These are phyloP conservation scores for Drymonia ruficornis DNA, from an alignment of 2,888 invertebrate species.

Conservation along the genomic window DNA sequence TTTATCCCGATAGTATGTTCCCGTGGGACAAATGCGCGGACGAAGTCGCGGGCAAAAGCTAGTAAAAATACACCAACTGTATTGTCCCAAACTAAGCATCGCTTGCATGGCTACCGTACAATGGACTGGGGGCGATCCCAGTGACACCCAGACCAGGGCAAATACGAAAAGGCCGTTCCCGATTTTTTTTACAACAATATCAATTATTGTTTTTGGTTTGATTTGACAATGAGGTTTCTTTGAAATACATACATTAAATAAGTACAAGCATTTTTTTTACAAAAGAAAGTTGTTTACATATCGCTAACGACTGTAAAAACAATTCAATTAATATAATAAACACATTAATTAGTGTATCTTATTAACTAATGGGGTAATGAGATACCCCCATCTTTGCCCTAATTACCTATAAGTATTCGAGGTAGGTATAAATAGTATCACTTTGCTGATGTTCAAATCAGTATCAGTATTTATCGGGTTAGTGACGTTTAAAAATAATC, in stretches of 20 bases:
- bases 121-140: too few species aligned
- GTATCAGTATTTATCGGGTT: neutral
- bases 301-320: conserved; percentile 19
- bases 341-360: conserved; percentile 3
- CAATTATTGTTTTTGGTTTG: too few species aligned
- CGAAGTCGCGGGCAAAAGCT: too few species aligned
- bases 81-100: too few species aligned
- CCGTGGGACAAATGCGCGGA: too few species aligned
- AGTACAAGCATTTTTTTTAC: neutral
- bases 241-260: neutral
- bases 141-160: too few species aligned
- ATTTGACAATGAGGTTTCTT: too few species aligned
- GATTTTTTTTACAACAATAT: too few species aligned
- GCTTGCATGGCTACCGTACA: too few species aligned
- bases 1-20: too few species aligned
- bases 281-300: neutral
- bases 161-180: too few species aligned
- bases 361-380: conserved; percentile 6
- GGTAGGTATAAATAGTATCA: neutral
- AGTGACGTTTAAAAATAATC: neutral
- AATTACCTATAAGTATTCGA: conserved; percentile 17
- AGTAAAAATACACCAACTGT: too few species aligned
- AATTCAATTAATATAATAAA: conserved; percentile 15
- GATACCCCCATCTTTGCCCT: conserved; percentile 10
- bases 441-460: neutral